Conservation (phyloP, 1,140 invertebrate species). For the Hyles vespertilio region DNA sequence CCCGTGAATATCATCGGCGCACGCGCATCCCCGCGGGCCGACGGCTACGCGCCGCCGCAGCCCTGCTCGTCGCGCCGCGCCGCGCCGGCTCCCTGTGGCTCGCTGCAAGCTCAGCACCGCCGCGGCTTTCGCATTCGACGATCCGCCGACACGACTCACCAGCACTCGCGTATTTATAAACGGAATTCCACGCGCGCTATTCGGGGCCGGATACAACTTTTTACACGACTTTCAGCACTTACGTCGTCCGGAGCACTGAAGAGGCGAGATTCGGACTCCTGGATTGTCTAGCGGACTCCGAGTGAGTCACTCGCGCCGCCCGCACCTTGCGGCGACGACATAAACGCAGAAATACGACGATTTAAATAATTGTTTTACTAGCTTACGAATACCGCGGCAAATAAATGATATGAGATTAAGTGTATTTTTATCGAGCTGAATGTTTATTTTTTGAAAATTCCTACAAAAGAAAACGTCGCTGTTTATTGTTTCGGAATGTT, state of each 20-base stretch:
- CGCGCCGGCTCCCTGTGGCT: conserved; percentile 16
- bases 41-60: conserved; percentile 18
- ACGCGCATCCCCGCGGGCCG: conserved; percentile 32
- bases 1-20: conserved; percentile 65
- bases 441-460: conserved; percentile 29
- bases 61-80: conserved; percentile 17
- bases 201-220: conserved; percentile 69
- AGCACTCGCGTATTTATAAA: conserved; percentile 67
- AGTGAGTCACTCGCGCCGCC: conserved; percentile 48
- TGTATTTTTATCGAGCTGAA: conserved; percentile 30
- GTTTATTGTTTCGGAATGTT: conserved; percentile 7
- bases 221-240: conserved; percentile 74
- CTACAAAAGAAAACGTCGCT: conserved; percentile 13
- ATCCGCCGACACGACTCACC: conserved; percentile 15
- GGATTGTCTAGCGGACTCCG: conserved; percentile 51
- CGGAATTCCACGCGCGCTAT: conserved; percentile 62
- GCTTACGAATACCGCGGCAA: conserved; percentile 28
- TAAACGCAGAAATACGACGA: conserved; percentile 46
- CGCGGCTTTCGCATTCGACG: not conserved
- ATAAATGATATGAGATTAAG: conserved; percentile 42
- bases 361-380: conserved; percentile 50
- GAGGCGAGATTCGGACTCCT: conserved; percentile 40
- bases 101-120: conserved; percentile 19
- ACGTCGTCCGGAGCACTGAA: conserved; percentile 69
- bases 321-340: conserved; percentile 30